Conservation (phyloP, 2,113 vertebrate species). For the Nannobrachium achirus region DNA sequence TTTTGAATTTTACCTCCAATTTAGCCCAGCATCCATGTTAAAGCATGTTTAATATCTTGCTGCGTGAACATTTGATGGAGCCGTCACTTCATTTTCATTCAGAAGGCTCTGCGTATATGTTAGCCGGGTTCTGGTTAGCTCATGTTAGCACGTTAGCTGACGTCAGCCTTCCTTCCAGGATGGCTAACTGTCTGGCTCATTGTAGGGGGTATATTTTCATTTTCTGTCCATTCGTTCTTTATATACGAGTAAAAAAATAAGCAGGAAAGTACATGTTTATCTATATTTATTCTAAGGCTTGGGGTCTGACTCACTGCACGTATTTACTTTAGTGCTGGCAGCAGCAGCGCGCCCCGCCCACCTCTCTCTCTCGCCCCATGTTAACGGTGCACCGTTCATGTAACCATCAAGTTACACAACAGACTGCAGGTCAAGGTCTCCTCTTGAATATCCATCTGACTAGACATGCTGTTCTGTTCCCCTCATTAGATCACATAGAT, state of each 20-base stretch:
- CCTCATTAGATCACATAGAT: too few species aligned
- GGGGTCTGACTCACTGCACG: background rate
- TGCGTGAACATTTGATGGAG: background rate
- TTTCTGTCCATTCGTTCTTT: background rate
- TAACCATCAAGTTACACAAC: conserved; percentile 40
- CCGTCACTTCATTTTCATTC: background rate
- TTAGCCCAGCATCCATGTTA: background rate
- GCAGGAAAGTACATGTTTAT: background rate
- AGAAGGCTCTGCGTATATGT: background rate
- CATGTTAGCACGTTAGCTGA: conserved; percentile 48
- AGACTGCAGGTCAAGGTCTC: background rate
- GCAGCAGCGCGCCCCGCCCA: conserved; percentile 68
- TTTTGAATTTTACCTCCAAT: background rate
- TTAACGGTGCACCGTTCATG: conserved; percentile 18
- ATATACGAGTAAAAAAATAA: background rate
- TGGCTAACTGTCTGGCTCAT: background rate
- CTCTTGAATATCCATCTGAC: too few species aligned
- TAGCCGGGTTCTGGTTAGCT: background rate
- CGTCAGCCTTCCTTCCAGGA: background rate
- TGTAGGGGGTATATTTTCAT: background rate
- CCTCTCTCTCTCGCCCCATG: conserved; percentile 35
- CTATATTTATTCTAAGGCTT: background rate
- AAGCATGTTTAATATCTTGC: background rate
- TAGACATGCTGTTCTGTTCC: too few species aligned
- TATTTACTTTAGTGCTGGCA: conserved; percentile 25